Evolutionary conservation across 1,140 invertebrate species (phyloP), one percentile per base, ranked within the genome.

Genomic region (Drosophila parvula): DNA sequence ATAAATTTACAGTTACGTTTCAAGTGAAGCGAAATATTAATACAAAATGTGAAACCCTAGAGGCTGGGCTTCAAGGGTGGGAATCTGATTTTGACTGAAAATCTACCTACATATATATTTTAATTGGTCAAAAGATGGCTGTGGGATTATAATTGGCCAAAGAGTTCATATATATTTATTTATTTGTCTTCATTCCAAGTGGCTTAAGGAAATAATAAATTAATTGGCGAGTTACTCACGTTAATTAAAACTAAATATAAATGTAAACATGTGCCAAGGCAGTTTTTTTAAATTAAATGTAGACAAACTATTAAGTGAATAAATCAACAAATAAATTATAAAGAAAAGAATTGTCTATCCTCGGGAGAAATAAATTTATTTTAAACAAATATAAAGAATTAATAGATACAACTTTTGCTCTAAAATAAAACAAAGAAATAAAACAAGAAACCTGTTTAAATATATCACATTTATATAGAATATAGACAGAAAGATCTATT

Each of bases 1-100:
- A 2, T 5, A 18, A 18, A 30, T 60, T 79, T 50, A 75, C 77
- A 63, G 77, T 81, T 81, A 67, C 53, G 47, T 45, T 60, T 36
- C 57, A 30, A 62, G 62, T 64, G 43, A 12, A 14, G 27, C 16
- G 14, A 45, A 61, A 62, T 28, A 6, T 9, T 48, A 16, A 22
- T 4, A n/a, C 16, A 48, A n/a, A 28, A 30, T n/a, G 30, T 6
- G 4, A 30, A 22, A 6, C 44, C 43, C 62, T 64, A 44, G 38
- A 44, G 62, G 65, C 65, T 69, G 65, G 30, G 30, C 62, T 36
- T 47, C 68, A 70, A 71, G 68, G 68, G 68, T 71, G 68, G 43
- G 68, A 70, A 71, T 32, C 11, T 28, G 62, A 53, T 65, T 65
- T 50, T 14, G 40, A 34, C 3, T 30, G 27, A 9, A 38, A 41